Evolutionary conservation across 2,113 vertebrate genomes (phyloP), one percentile per base, ranked within the genome.

Genomic region (Hemiscyllium ocellatum): DNA sequence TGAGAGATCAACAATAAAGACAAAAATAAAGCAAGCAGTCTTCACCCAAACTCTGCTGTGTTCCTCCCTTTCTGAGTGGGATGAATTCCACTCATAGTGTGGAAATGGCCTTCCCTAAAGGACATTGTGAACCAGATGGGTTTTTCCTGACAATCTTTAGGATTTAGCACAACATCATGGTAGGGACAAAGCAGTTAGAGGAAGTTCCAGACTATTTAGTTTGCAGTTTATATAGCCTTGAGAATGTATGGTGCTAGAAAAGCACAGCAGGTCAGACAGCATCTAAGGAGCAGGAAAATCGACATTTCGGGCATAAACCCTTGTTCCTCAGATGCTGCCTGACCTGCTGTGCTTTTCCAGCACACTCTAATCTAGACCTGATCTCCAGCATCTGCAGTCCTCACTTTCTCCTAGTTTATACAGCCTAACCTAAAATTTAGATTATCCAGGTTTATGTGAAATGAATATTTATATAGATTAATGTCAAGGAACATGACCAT

Each of bases 181-280:
- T 61, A 93, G 89, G 61, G 89, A 93, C 89, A 93, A 93, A 93
- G 89, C 89, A 93, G 89, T 61, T 66, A 61, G 61, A 65, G 61
- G 89, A 93, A 20, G 61, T 93, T 93, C 89, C 66, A 33, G 61
- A 68, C 89, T 66, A 37, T 66, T 68, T 26, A 52, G 24, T 52
- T 95, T 95, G 93, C 22, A 50, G 72, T 20, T 47, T 72, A 20
- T 26, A 19, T 24, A 72, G 68, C 0, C 13, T 50, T 47, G 42
- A 47, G 42, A 47, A 1, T 47, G 42, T 47, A 1, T 47, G 42
- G 42, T 47, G 42, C 42, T 47, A 47, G 42, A 47, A 47, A 47
- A 47, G 42, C 42, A 47, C 42, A 47, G 42, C 42, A 47, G 1
- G 42, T 47, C 42, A 47, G 42, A 1, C 42, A 47, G 42, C 42